Conservation (phyloP, 2,797 vertebrate genomes). For the Urosaurus nigricauda region DNA sequence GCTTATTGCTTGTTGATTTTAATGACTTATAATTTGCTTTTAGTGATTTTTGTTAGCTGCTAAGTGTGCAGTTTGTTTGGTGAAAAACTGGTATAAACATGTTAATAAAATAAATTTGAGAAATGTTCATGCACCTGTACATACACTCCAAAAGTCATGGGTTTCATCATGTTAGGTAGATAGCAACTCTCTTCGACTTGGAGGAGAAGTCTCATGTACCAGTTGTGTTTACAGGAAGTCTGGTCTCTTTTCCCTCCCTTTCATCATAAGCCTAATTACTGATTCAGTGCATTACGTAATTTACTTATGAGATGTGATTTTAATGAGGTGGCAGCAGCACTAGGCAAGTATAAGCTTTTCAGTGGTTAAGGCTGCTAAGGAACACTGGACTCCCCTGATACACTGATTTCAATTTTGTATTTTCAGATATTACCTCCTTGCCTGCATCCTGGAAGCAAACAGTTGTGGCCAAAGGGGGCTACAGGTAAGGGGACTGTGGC, state of each 20-base stretch:
- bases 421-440: slow-evolving; percentile 43
- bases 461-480: background rate
- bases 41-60: no score
- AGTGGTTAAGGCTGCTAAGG: background rate
- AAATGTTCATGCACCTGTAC: no score
- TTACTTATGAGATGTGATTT: background rate
- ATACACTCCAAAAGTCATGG: background rate
- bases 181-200: background rate
- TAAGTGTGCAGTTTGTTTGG: no score
- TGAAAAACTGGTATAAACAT: no score
- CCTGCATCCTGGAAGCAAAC: slow-evolving; percentile 8
- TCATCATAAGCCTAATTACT: background rate
- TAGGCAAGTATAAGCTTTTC: background rate
- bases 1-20: no score
- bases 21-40: no score
- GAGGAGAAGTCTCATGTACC: background rate
- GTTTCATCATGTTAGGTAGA: background rate
- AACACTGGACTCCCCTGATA: background rate
- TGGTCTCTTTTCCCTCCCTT: background rate
- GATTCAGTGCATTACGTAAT: background rate
- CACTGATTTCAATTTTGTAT: slow-evolving; percentile 18
- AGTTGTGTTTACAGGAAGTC: background rate
- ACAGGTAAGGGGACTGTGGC: slow-evolving; percentile 30
- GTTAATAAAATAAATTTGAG: no score
- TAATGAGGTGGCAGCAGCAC: background rate